These are phyloP conservation scores for Acronicta alni DNA, from an alignment of 2,888 invertebrate genomes.

Conservation along the genomic window DNA sequence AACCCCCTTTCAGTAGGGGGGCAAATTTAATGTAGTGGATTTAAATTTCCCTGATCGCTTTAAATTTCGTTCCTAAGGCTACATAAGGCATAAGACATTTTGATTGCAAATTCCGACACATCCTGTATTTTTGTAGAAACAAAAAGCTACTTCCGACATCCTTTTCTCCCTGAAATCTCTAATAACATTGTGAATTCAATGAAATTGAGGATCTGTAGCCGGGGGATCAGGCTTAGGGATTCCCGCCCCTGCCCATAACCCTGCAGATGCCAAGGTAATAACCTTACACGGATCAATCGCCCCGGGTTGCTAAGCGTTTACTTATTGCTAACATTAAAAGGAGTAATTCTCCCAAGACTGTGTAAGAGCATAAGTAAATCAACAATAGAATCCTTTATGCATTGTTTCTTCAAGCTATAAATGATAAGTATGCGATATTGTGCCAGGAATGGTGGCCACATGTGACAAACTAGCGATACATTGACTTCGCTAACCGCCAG, in stretches of 20 bases:
- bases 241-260: slow-evolving; percentile 69
- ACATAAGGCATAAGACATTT: no score
- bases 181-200: slow-evolving; percentile 68
- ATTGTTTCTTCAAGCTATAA: slow-evolving; percentile 51
- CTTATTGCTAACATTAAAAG: slow-evolving; percentile 48
- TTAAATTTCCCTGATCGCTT: slow-evolving; percentile 62
- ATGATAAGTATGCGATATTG: slow-evolving; percentile 60
- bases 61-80: slow-evolving; percentile 17
- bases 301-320: slow-evolving; percentile 59
- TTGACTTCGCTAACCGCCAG: slow-evolving; percentile 79
- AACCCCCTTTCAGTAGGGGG: slow-evolving; percentile 56
- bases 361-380: slow-evolving; percentile 25
- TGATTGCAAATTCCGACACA: no score
- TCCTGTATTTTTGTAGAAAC: background rate
- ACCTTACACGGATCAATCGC: slow-evolving; percentile 66
- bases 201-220: slow-evolving; percentile 65
- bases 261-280: slow-evolving; percentile 70
- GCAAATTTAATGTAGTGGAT: slow-evolving; percentile 68
- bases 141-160: background rate
- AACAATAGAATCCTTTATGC: slow-evolving; percentile 28
- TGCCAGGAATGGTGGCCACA: slow-evolving; percentile 81
- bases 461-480: slow-evolving; percentile 76
- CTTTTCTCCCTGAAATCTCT: slow-evolving; percentile 53
- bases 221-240: slow-evolving; percentile 63
- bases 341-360: slow-evolving; percentile 35